Percentiles rank a stretch among this genome's conserved stretches.
Conservation (phyloP, 1,140 invertebrate species). For the Portunus trituberculatus region DNA sequence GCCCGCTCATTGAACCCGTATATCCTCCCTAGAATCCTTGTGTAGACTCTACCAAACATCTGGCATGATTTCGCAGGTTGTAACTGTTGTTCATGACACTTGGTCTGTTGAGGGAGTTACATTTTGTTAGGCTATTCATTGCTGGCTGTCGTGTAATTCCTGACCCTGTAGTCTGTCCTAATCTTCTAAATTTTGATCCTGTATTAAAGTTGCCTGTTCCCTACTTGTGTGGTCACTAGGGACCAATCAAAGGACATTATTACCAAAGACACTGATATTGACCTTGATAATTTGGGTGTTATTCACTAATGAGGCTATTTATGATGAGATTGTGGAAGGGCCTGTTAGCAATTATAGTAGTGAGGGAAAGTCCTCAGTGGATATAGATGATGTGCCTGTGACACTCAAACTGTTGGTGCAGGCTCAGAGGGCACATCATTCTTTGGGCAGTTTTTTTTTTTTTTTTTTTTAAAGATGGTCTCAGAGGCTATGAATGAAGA, state of each 20-base stretch:
- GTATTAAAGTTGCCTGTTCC: background rate
- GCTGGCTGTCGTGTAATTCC: background rate
- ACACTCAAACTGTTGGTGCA: background rate
- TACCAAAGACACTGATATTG: background rate
- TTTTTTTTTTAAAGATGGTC: too few relatives aligned
- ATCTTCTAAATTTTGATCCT: background rate
- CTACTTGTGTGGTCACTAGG: background rate
- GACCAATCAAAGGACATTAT: background rate
- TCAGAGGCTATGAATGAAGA: background rate
- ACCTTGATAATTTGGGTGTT: background rate
- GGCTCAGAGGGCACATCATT: background rate
- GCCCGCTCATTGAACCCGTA: too few relatives aligned
- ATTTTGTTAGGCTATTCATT: background rate
- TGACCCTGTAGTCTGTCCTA: conserved; percentile 27
- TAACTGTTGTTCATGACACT: background rate
- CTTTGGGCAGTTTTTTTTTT: background rate
- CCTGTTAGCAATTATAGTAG: background rate
- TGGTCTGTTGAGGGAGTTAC: background rate
- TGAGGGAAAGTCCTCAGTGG: too few relatives aligned
- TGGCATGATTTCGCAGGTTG: background rate
- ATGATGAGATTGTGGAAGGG: background rate
- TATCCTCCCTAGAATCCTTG: background rate
- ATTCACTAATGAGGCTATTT: background rate
- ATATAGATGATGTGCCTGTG: too few relatives aligned
- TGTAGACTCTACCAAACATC: background rate